Percentiles rank a stretch among this genome's conserved stretches.
phyloP scores from a whole-genome alignment of 53 echinoderm and acorn worm species.

The Apostichopus leukothele region DNA sequence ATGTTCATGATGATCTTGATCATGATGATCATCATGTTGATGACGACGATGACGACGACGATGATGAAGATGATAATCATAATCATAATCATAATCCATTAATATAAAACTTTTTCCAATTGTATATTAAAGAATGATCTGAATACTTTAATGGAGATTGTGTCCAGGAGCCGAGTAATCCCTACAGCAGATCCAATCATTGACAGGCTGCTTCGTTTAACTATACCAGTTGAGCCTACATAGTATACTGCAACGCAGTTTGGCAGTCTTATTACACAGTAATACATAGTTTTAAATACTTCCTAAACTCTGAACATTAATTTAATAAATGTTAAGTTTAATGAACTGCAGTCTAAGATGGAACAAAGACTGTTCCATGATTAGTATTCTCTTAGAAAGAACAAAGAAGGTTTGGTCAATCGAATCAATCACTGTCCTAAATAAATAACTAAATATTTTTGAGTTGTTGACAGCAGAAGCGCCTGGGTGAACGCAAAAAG shows the following conservation, averaged over 20 bases:
- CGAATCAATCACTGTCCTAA: constrained; percentile 31
- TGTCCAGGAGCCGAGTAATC: too few relatives aligned
- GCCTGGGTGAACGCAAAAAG: constrained; percentile 30
- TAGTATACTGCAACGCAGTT: too few relatives aligned
- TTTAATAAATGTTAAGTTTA: background rate
- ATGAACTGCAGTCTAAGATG: background rate
- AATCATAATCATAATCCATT: background rate
- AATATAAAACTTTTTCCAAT: background rate
- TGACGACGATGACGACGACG: constrained; percentile 44
- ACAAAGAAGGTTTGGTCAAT: constrained; percentile 36
- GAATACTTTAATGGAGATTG: too few relatives aligned
- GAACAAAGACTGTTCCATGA: background rate
- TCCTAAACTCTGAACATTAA: background rate
- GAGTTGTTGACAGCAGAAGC: constrained; percentile 43
- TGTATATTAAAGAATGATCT: background rate
- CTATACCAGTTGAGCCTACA: too few relatives aligned
- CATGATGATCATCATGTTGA: constrained; percentile 51
- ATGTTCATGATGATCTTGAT: constrained; percentile 31
- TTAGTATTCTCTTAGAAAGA: constrained; percentile 1
- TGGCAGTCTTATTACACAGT: too few relatives aligned
- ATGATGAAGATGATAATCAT: background rate
- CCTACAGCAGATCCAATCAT: too few relatives aligned
- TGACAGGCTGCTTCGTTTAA: too few relatives aligned
- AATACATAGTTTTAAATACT: too few relatives aligned
- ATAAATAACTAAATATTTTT: constrained; percentile 39